Percentiles rank a stretch among this genome's conserved stretches.
Evolutionary conservation across 2,113 vertebrate species (phyloP).

Genomic region (Garra rufa): DNA sequence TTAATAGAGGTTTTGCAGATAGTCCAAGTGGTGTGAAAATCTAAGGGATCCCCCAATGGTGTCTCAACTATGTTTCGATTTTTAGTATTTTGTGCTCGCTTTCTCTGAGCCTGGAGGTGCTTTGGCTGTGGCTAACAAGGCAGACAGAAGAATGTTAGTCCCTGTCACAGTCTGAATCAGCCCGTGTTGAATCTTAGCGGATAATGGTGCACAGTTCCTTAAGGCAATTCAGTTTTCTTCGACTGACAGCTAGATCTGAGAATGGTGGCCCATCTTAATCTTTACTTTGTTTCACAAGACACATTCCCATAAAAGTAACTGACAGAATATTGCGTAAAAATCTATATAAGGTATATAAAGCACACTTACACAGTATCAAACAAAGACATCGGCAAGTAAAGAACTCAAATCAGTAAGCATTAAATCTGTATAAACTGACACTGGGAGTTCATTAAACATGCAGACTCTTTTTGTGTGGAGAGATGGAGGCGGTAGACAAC

Average conservation of each 20-base stretch:
- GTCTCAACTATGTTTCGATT: background rate
- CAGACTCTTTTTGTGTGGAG: slow-evolving; percentile 2
- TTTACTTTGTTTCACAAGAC: background rate
- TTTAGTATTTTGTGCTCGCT: background rate
- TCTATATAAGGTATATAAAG: background rate
- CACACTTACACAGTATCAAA: too few species aligned
- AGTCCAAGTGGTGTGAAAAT: background rate
- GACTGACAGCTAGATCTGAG: background rate
- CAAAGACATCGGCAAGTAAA: background rate
- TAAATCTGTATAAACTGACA: background rate
- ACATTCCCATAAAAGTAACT: background rate
- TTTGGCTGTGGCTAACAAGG: background rate
- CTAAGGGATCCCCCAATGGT: background rate
- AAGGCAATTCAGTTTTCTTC: background rate
- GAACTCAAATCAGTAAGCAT: background rate
- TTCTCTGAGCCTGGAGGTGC: background rate
- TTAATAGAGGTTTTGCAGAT: background rate
- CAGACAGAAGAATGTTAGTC: background rate
- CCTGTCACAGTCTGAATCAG: background rate
- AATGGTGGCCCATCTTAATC: background rate
- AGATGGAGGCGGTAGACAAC: background rate
- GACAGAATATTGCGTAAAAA: background rate
- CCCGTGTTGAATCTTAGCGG: background rate
- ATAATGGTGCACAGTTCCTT: background rate
- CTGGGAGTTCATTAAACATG: background rate